Conservation (phyloP, 2,113 vertebrate genomes). For the Melozone crissalis region DNA sequence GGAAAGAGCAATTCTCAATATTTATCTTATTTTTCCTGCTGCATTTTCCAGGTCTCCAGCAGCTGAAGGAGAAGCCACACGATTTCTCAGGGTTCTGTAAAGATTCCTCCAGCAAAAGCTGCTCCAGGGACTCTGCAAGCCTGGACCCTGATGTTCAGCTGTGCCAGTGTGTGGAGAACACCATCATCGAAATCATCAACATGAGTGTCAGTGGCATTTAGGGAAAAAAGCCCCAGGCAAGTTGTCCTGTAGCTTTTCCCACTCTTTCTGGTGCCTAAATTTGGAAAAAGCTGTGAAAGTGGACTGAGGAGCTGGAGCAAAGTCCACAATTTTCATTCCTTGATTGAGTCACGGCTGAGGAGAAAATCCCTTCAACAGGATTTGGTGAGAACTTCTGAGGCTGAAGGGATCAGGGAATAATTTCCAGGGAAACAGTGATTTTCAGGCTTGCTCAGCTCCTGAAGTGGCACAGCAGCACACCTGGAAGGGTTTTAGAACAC, state of each 20-base stretch:
- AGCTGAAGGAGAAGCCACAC: slow-evolving; percentile 87
- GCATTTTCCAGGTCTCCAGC: slow-evolving; percentile 83
- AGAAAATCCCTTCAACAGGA: background rate
- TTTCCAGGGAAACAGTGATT: background rate
- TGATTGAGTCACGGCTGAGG: background rate
- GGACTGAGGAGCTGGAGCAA: background rate
- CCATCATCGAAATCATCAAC: slow-evolving; percentile 94
- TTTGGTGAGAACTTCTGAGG: slow-evolving; percentile 8
- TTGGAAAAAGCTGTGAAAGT: background rate
- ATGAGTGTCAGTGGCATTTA: slow-evolving; percentile 86
- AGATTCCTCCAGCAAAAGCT: slow-evolving; percentile 74
- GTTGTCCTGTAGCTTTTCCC: background rate
- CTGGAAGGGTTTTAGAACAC: background rate
- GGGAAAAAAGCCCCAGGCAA: background rate
- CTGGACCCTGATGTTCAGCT: slow-evolving; percentile 91
- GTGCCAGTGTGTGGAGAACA: slow-evolving; percentile 92
- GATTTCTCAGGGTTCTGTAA: slow-evolving; percentile 74
- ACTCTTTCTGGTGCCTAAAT: background rate
- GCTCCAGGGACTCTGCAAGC: slow-evolving; percentile 76
- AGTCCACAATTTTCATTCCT: background rate
- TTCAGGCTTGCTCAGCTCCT: slow-evolving; percentile 13
- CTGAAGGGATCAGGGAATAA: background rate
- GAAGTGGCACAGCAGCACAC: background rate
- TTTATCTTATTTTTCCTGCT: background rate
- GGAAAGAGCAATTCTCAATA: too few species aligned